These are phyloP conservation scores for Alloplasta piceator DNA, from an alignment of 2,888 invertebrate species.

Conservation along the genomic window DNA sequence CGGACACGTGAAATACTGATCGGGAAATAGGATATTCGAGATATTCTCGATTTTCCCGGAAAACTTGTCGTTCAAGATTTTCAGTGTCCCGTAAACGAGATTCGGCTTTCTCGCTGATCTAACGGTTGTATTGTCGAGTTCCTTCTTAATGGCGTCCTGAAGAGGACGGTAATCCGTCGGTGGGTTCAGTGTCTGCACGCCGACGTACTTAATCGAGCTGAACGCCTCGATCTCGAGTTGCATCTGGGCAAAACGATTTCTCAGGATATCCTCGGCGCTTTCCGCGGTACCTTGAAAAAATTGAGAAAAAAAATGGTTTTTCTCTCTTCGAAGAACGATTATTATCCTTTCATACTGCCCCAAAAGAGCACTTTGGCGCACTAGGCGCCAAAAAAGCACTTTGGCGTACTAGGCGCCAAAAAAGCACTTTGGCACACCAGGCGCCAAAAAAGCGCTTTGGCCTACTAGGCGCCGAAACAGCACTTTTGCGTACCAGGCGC, in stretches of 20 bases:
- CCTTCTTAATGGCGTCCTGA: conserved; percentile 85
- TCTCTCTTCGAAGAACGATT: not conserved
- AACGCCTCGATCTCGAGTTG: conserved; percentile 89
- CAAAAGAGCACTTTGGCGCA: too few species aligned
- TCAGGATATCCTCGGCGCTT: conserved; percentile 87
- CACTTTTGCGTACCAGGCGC: too few species aligned
- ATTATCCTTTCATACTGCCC: too few species aligned
- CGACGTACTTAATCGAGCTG: conserved; percentile 88
- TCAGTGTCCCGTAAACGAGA: conserved; percentile 88
- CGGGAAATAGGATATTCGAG: conserved; percentile 88
- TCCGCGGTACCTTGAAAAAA: conserved; percentile 83
- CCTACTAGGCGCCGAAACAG: too few species aligned
- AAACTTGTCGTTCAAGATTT: conserved; percentile 91
- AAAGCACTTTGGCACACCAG: too few species aligned
- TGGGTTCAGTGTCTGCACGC: conserved; percentile 85
- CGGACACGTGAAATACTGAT: conserved; percentile 92
- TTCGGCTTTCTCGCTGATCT: conserved; percentile 88
- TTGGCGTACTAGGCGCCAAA: too few species aligned
- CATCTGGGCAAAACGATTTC: conserved; percentile 86
- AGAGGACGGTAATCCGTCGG: conserved; percentile 87
- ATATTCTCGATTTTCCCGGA: conserved; percentile 87
- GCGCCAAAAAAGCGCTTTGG: too few species aligned
- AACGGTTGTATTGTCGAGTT: conserved; percentile 89
- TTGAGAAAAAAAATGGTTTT: conserved; percentile 17
- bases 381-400: too few species aligned